Conservation (phyloP, 2,113 vertebrate genomes). For the Odontesthes bonariensis region DNA sequence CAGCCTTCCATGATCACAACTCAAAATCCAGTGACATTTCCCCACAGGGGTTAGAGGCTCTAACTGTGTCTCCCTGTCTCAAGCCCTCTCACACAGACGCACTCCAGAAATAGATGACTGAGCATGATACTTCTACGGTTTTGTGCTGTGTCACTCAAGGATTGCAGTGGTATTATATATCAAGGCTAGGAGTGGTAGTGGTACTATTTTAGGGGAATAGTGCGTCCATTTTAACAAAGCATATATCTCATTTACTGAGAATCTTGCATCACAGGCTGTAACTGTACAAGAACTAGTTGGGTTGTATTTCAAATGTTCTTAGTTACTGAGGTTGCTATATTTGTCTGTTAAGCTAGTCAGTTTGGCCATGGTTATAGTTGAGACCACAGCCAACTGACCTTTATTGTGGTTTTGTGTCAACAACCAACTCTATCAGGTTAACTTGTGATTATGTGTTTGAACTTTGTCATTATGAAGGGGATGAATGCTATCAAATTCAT, state of each 20-base stretch:
- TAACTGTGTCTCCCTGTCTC: conserved; percentile 65
- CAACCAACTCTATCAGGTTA: neutral
- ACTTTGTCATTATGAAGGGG: conserved; percentile 6
- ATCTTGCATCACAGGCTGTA: neutral
- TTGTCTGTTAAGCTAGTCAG: too few species aligned
- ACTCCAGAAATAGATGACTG: conserved; percentile 64
- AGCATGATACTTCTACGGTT: conserved; percentile 30
- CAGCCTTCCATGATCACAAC: conserved; percentile 16
- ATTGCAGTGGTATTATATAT: conserved; percentile 41
- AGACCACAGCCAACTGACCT: neutral
- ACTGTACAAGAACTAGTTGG: too few species aligned
- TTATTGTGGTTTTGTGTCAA: neutral
- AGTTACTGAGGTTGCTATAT: neutral
- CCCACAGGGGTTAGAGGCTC: conserved; percentile 80
- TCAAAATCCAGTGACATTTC: conserved; percentile 74
- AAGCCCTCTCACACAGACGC: conserved; percentile 26
- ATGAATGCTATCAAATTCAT: neutral
- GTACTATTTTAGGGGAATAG: conserved; percentile 39
- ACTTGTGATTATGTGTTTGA: neutral
- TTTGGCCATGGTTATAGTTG: neutral
- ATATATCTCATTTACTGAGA: neutral
- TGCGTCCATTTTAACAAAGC: conserved; percentile 10
- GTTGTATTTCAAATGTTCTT: neutral
- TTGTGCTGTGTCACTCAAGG: conserved; percentile 58
- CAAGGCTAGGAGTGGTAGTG: conserved; percentile 18